A percentile compares a stretch with the other conserved stretches of the same genome.
Evolutionary conservation across 2,113 vertebrate species (phyloP).

Genomic region (Chamaetylas fuelleborni): DNA sequence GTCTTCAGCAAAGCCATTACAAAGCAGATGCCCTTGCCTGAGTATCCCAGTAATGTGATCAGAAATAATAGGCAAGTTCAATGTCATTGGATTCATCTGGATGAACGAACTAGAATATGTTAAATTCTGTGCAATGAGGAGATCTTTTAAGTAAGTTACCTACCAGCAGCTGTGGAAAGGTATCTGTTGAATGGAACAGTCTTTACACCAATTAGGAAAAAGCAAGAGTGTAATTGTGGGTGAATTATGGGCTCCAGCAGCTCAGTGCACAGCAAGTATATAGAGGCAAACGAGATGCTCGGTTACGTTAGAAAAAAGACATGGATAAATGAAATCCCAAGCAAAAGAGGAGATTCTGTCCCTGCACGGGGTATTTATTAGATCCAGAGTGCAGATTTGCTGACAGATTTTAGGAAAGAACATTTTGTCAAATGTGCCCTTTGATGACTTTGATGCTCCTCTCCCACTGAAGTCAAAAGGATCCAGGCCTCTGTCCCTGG

Average conservation of each 20-base stretch:
- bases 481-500: neutral
- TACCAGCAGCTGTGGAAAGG: neutral
- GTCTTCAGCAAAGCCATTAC: neutral
- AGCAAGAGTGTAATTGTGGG: conserved; percentile 5
- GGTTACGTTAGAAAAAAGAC: conserved; percentile 3
- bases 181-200: neutral
- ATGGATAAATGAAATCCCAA: neutral
- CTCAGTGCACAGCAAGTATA: conserved; percentile 14
- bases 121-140: neutral
- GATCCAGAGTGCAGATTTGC: neutral
- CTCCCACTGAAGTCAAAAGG: neutral
- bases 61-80: neutral
- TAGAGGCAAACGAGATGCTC: neutral
- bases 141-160: conserved; percentile 3
- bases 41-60: neutral
- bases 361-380: neutral
- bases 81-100: neutral
- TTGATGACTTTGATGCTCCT: neutral
- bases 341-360: neutral
- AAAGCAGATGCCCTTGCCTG: neutral
- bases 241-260: conserved; percentile 18
- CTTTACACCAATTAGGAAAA: neutral
- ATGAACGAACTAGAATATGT: neutral
- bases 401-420: neutral
- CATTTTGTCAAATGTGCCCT: neutral